phyloP scores from a whole-genome alignment of 2,888 invertebrate genomes.

The Zelleria hepariella region DNA sequence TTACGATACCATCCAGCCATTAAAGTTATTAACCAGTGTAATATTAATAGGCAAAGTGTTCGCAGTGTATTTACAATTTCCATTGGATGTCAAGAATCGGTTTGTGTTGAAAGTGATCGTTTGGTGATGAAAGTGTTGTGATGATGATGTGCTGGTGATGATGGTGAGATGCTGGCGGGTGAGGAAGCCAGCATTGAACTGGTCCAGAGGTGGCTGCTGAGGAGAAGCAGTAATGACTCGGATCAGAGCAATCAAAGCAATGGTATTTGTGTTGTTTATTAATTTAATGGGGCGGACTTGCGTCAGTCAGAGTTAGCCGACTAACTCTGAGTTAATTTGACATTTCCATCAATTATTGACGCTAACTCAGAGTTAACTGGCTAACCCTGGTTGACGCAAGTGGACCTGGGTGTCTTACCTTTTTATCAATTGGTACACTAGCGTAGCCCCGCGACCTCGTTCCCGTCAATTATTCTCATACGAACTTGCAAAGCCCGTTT shows the following conservation, averaged over 20 bases:
- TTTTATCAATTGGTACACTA: too few species aligned
- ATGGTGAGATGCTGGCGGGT: conserved; percentile 59
- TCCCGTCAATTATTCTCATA: too few species aligned
- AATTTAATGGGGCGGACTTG: background rate
- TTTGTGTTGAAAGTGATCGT: background rate
- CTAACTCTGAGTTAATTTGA: too few species aligned
- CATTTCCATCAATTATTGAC: too few species aligned
- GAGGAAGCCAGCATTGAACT: conserved; percentile 63
- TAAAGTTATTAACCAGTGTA: background rate
- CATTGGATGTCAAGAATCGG: background rate
- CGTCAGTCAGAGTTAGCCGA: too few species aligned
- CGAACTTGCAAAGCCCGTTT: too few species aligned
- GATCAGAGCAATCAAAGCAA: conserved; percentile 37
- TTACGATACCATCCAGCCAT: background rate
- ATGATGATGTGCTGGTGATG: conserved; percentile 33
- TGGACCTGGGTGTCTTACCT: too few species aligned
- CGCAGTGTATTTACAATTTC: background rate
- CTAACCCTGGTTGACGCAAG: too few species aligned
- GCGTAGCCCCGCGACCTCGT: too few species aligned
- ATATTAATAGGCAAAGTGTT: background rate
- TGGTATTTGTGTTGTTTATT: background rate
- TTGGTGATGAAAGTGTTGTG: background rate
- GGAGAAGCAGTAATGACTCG: conserved; percentile 45
- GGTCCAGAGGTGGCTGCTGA: conserved; percentile 59
- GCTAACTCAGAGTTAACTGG: too few species aligned